Evolutionary conservation across 2,888 invertebrate genomes (phyloP), one percentile per base, ranked within the genome.

Genomic region (Pomacea canaliculata): DNA sequence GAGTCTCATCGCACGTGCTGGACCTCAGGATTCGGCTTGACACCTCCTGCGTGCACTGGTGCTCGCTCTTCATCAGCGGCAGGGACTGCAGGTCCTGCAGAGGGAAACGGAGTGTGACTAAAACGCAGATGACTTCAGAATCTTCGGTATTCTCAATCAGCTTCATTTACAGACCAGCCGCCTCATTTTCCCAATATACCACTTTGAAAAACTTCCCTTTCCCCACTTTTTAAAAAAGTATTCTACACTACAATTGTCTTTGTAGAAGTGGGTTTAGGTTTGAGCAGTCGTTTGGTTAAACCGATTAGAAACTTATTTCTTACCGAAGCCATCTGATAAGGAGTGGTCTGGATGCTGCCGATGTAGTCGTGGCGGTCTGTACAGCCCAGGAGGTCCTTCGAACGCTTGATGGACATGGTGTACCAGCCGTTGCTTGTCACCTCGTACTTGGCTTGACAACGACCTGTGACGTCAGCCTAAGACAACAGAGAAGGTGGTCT

Each of bases 391-490:
- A 90, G 74, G 78, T 90, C 85, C 80, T 90, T 91, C 56, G 83
- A 82, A 80, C 90, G 90, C 77, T 80, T 86, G 70, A 90, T 79
- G 49, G 80, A 86, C 27, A 79, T 80, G 8, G 80, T 78, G 73
- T 80, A 79, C 84, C 86, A 87, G 18, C 83, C 84, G 12, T 79
- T 74, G 12, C 76, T 73, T 7, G 76, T 78, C 19, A 85, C 76
- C 59, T 78, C 91, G 89, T 97, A 97, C 49, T 93, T 93, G 0
- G 96, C 96, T 68, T 94, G 93, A 88, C 97, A 97, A 46, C 93
- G 93, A 0, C 97, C 97, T 75, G 95, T 94, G 0, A 97, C 94
- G 90, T 97, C 97, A 88, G 93, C 92, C 92, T 93, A 84, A 1
- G 16, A 27, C 48, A 37, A 7, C 48, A 19, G 23, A 60, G 19